A percentile compares a stretch with the other conserved stretches of the same genome.
phyloP scores from a whole-genome alignment of 1,140 invertebrate species.

The Batillaria attramentaria region DNA sequence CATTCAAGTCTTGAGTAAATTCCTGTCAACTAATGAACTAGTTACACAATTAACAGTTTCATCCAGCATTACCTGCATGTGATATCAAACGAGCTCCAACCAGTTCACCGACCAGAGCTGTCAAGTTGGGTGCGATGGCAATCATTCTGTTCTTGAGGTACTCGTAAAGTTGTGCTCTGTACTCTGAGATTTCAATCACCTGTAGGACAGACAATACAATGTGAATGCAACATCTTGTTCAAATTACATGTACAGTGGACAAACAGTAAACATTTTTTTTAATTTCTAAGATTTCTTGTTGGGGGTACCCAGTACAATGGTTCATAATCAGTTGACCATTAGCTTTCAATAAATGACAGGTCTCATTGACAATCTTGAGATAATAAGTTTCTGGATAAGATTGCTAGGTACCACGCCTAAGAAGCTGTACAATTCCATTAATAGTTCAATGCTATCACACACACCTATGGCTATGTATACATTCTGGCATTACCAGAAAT shows the following conservation, averaged over 20 bases:
- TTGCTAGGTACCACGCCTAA: no score
- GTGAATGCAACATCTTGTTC: not conserved
- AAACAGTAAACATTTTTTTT: not conserved
- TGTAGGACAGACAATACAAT: constrained; percentile 42
- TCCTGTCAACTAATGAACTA: not conserved
- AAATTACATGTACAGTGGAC: not conserved
- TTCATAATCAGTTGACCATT: no score
- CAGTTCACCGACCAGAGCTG: constrained; percentile 94
- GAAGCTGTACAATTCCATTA: no score
- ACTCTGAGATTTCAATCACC: constrained; percentile 85
- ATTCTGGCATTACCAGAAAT: no score
- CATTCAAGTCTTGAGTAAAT: not conserved
- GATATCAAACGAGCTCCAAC: constrained; percentile 96
- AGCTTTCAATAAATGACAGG: no score
- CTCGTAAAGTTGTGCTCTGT: constrained; percentile 79
- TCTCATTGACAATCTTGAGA: no score
- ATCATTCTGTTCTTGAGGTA: constrained; percentile 98
- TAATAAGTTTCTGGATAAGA: no score
- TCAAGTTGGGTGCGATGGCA: constrained; percentile 97
- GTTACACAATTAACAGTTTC: not conserved
- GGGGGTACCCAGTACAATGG: no score
- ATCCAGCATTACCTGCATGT: constrained; percentile 89
- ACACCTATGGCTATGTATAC: no score
- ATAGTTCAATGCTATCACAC: no score
- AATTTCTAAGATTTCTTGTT: no score